Evolutionary conservation across 2,888 invertebrate genomes (phyloP).

Genomic region (Muscina levida): DNA sequence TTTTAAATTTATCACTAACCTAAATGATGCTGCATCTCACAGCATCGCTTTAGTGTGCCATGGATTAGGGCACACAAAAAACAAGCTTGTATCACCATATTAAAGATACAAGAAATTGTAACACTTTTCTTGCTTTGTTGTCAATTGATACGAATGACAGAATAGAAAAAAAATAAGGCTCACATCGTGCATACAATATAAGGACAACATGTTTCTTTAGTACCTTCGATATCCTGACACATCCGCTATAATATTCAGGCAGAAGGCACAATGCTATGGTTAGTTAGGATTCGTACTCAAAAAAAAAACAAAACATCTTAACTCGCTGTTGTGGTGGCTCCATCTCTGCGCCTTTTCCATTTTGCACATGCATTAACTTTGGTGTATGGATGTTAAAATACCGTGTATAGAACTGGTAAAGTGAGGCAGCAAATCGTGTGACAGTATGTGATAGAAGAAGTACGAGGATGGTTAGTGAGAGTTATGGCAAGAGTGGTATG

Average conservation of each 20-base stretch:
- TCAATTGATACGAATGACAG: too few relatives aligned
- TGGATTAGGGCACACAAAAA: too few relatives aligned
- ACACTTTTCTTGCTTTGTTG: too few relatives aligned
- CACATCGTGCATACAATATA: constrained; percentile 13
- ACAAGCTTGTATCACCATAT: too few relatives aligned
- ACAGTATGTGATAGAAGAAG: too few relatives aligned
- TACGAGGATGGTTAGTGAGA: too few relatives aligned
- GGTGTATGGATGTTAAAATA: constrained; percentile 42
- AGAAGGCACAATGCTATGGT: constrained; percentile 9
- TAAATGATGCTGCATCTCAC: not conserved
- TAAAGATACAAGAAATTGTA: too few relatives aligned
- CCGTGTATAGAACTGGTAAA: too few relatives aligned
- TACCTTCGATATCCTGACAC: constrained; percentile 6
- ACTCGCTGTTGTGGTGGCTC: not conserved
- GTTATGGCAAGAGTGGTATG: too few relatives aligned
- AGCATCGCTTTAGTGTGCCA: too few relatives aligned
- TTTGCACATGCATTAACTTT: constrained; percentile 48
- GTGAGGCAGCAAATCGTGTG: too few relatives aligned
- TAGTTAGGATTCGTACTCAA: not conserved
- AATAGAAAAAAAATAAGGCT: not conserved
- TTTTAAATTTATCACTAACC: not conserved
- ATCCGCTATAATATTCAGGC: not conserved
- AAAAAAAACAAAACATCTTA: constrained; percentile 14
- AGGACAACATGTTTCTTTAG: constrained; percentile 25
- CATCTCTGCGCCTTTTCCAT: constrained; percentile 3